Evolutionary conservation across 2,888 invertebrate genomes (phyloP).

Genomic region (Sthenelais limicola): DNA sequence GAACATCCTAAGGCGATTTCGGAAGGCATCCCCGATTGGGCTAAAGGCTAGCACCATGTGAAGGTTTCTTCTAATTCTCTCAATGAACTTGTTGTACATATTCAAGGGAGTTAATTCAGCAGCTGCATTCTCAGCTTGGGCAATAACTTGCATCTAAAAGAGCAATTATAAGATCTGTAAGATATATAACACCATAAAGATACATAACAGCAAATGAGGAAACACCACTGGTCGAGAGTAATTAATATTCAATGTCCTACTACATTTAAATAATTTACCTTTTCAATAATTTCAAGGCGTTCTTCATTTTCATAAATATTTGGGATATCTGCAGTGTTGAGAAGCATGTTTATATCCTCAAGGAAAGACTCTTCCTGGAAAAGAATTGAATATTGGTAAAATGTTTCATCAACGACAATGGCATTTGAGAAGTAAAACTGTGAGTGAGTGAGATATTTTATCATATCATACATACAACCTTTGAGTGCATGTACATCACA

Average conservation of each 20-base stretch:
- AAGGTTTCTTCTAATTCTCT: conserved; percentile 66
- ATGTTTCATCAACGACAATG: too few relatives aligned
- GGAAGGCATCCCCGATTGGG: conserved; percentile 71
- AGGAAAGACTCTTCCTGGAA: conserved; percentile 69
- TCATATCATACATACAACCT: too few relatives aligned
- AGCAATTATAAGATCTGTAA: not conserved
- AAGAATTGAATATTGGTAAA: not conserved
- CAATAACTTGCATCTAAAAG: conserved; percentile 67
- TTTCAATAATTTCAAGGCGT: conserved; percentile 70
- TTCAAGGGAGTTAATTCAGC: conserved; percentile 69
- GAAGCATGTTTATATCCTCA: conserved; percentile 71
- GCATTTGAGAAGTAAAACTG: too few relatives aligned
- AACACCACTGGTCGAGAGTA: not conserved
- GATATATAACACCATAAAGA: not conserved
- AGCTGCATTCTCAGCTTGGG: conserved; percentile 64
- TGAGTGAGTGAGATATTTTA: too few relatives aligned
- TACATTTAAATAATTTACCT: conserved; percentile 58
- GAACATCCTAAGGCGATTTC: conserved; percentile 71
- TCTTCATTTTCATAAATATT: conserved; percentile 71
- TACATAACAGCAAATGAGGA: not conserved
- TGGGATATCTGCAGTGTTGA: conserved; percentile 72
- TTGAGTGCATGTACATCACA: too few relatives aligned
- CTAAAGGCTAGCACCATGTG: conserved; percentile 71
- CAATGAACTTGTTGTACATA: conserved; percentile 72
- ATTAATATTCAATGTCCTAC: not conserved